Conservation (phyloP, 2,113 vertebrate genomes). For the Dunckerocampus dactyliophorus region DNA sequence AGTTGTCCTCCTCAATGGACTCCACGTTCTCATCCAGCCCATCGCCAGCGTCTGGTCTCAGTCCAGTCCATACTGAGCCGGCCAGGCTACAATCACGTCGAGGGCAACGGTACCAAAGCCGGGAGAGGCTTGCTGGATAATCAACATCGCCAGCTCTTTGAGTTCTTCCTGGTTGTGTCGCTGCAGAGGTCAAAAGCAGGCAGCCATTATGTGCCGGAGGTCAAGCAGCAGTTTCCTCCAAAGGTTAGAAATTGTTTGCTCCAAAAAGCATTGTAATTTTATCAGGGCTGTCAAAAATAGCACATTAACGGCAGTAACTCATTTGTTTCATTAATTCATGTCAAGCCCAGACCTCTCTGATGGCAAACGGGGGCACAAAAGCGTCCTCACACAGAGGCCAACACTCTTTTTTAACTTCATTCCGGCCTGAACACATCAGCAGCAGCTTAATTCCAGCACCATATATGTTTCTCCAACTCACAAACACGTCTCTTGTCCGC, state of each 20-base stretch:
- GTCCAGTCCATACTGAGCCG: conserved; percentile 83
- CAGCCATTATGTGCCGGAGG: conserved; percentile 77
- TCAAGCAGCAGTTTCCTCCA: conserved; percentile 87
- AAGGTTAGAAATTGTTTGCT: conserved; percentile 69
- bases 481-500: too few species aligned
- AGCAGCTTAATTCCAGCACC: too few species aligned
- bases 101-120: conserved; percentile 16
- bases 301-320: too few species aligned
- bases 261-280: not conserved
- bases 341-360: too few species aligned
- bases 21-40: conserved; percentile 59
- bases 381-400: too few species aligned
- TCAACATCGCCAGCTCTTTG: conserved; percentile 83
- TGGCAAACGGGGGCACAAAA: too few species aligned
- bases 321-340: too few species aligned
- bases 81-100: conserved; percentile 52
- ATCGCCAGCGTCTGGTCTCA: conserved; percentile 80
- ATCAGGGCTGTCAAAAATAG: too few species aligned
- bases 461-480: too few species aligned
- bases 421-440: too few species aligned
- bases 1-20: not conserved
- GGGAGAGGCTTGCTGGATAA: conserved; percentile 68
- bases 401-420: too few species aligned
- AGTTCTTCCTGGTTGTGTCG: conserved; percentile 86
- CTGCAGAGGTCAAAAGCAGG: conserved; percentile 82